Percentiles rank a stretch among this genome's conserved stretches.
phyloP scores from a whole-genome alignment of 2,797 vertebrate genomes.

The Octomys mimax region DNA sequence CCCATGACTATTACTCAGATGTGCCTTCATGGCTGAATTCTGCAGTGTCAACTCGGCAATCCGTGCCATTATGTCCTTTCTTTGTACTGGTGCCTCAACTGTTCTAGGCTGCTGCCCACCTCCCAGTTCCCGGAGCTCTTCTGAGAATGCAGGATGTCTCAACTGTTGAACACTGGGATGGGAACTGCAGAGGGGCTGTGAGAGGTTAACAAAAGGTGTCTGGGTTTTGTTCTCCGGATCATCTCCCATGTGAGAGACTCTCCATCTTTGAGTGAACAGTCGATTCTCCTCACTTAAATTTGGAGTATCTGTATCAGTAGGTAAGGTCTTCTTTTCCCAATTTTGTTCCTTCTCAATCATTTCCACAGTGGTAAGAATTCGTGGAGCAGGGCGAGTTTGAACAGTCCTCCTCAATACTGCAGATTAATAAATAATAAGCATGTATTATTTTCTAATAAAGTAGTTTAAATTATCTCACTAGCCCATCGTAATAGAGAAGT shows the following conservation, averaged over 20 bases:
- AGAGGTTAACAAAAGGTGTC: constrained; percentile 81
- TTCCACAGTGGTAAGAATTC: constrained; percentile 77
- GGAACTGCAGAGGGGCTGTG: constrained; percentile 66
- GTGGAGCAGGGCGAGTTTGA: constrained; percentile 77
- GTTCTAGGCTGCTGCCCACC: constrained; percentile 61
- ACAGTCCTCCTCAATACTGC: constrained; percentile 77
- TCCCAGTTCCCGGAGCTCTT: constrained; percentile 20
- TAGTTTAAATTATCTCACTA: not conserved
- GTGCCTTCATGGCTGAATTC: constrained; percentile 91
- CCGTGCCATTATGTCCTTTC: constrained; percentile 88
- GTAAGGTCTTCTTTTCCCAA: constrained; percentile 78
- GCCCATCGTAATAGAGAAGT: not conserved
- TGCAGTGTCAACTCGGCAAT: constrained; percentile 91
- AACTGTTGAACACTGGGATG: not conserved
- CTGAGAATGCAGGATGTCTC: constrained; percentile 19
- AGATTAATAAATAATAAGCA: constrained; percentile 21
- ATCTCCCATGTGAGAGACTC: constrained; percentile 77
- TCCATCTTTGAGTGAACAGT: constrained; percentile 77
- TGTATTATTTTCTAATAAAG: not conserved
- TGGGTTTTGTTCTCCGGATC: constrained; percentile 78
- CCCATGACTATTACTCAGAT: constrained; percentile 87
- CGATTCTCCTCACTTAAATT: constrained; percentile 74
- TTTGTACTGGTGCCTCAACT: constrained; percentile 72
- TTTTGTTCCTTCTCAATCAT: constrained; percentile 69
- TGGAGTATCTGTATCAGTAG: constrained; percentile 68